Conservation (phyloP, 2,888 invertebrate genomes). For the Phaonia tiefii region DNA sequence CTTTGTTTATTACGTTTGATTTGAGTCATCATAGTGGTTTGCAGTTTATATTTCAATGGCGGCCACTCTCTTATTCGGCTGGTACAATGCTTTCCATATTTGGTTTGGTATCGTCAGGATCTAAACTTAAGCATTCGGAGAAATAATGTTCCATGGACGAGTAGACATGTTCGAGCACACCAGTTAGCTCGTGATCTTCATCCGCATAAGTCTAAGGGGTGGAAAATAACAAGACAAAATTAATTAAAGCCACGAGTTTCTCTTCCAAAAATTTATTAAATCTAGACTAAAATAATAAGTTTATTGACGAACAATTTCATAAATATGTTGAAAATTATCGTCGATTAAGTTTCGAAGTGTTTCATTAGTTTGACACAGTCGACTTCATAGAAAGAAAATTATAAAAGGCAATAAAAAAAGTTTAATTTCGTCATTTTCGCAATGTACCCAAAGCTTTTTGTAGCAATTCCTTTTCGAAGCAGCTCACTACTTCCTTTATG, state of each 20-base stretch:
- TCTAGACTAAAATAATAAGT: background rate
- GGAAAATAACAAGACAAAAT: slow-evolving; percentile 3
- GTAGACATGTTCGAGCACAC: slow-evolving; percentile 94
- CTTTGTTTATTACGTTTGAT: slow-evolving; percentile 59
- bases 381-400: too few species aligned
- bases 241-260: background rate
- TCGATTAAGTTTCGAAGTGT: too few species aligned
- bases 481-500: too few species aligned
- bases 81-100: slow-evolving; percentile 80
- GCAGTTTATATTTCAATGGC: background rate
- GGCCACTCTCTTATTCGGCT: slow-evolving; percentile 73
- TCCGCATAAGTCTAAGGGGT: slow-evolving; percentile 92
- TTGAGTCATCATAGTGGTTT: slow-evolving; percentile 42
- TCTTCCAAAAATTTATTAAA: background rate
- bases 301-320: too few species aligned
- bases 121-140: slow-evolving; percentile 93
- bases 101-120: slow-evolving; percentile 87
- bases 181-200: slow-evolving; percentile 91
- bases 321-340: too few species aligned
- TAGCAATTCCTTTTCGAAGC: too few species aligned
- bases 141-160: slow-evolving; percentile 96
- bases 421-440: too few species aligned
- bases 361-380: too few species aligned
- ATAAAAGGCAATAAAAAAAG: too few species aligned
- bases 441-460: too few species aligned